Percentiles rank a stretch among this genome's conserved stretches.
These are phyloP conservation scores for Cheilosia impressa DNA, from an alignment of 2,888 invertebrate genomes.

Conservation along the genomic window DNA sequence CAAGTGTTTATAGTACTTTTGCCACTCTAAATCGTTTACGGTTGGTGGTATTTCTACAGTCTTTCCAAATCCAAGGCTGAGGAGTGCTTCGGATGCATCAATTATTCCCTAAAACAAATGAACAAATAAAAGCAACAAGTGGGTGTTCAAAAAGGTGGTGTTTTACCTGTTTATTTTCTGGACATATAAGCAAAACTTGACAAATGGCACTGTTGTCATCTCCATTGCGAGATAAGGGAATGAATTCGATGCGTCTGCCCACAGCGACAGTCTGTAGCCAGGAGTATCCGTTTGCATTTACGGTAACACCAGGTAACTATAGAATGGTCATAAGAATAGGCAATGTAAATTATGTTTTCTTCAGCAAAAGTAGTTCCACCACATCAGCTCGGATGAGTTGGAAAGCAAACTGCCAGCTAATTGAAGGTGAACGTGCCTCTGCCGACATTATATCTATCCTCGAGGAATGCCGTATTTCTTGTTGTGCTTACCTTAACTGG, in stretches of 20 bases:
- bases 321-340: not conserved
- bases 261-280: constrained; percentile 84
- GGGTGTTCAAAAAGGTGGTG: not conserved
- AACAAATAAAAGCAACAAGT: not conserved
- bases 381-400: not conserved
- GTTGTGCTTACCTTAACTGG: constrained; percentile 48
- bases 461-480: too few species aligned
- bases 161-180: constrained; percentile 79
- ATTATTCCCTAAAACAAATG: constrained; percentile 76
- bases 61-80: constrained; percentile 82
- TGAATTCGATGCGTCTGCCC: constrained; percentile 83
- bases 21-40: constrained; percentile 58
- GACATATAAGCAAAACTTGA: constrained; percentile 82
- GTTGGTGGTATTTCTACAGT: constrained; percentile 74
- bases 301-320: constrained; percentile 80
- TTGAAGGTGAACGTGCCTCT: too few species aligned
- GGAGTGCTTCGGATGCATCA: constrained; percentile 81
- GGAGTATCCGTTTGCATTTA: constrained; percentile 82
- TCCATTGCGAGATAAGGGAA: constrained; percentile 82
- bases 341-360: not conserved
- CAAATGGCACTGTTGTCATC: constrained; percentile 83
- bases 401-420: too few species aligned
- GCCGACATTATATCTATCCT: too few species aligned
- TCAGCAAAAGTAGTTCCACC: not conserved
- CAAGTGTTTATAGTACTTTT: constrained; percentile 81